Evolutionary conservation across 2,797 vertebrate species (phyloP).

Genomic region (Pseudocheirus occidentalis): DNA sequence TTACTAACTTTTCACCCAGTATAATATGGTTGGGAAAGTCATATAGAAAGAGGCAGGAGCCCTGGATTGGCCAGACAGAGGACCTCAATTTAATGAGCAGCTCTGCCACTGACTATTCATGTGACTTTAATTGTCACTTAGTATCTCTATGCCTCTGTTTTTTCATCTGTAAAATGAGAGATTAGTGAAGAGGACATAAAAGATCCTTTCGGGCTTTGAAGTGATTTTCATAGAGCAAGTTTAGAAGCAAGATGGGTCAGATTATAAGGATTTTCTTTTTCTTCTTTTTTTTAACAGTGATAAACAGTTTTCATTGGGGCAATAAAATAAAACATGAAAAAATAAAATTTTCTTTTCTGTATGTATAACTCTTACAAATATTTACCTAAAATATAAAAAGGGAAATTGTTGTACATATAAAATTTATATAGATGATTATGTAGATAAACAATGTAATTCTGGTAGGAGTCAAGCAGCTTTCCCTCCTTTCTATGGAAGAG

Average conservation of each 20-base stretch:
- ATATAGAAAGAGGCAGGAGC: not conserved
- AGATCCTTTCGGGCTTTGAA: not conserved
- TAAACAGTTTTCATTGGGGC: conserved; percentile 92
- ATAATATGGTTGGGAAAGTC: not conserved
- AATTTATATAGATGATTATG: conserved; percentile 79
- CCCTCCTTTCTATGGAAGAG: conserved; percentile 24
- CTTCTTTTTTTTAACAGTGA: conserved; percentile 70
- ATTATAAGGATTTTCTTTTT: not conserved
- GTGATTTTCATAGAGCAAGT: not conserved
- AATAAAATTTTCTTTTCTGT: conserved; percentile 91
- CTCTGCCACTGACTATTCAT: not conserved
- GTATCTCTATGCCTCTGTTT: not conserved
- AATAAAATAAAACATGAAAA: conserved; percentile 91
- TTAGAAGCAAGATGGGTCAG: not conserved
- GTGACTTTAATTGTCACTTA: not conserved
- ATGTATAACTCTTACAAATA: conserved; percentile 92
- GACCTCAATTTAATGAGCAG: not conserved
- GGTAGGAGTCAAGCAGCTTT: conserved; percentile 60
- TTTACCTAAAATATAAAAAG: conserved; percentile 88
- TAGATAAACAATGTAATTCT: conserved; percentile 64
- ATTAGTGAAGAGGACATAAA: not conserved
- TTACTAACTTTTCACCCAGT: not conserved
- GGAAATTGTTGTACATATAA: conserved; percentile 85
- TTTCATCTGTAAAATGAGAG: not conserved
- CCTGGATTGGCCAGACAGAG: not conserved